Evolutionary conservation across 2,888 invertebrate genomes (phyloP), one percentile per base, ranked within the genome.

Genomic region (Apamea epomidion): DNA sequence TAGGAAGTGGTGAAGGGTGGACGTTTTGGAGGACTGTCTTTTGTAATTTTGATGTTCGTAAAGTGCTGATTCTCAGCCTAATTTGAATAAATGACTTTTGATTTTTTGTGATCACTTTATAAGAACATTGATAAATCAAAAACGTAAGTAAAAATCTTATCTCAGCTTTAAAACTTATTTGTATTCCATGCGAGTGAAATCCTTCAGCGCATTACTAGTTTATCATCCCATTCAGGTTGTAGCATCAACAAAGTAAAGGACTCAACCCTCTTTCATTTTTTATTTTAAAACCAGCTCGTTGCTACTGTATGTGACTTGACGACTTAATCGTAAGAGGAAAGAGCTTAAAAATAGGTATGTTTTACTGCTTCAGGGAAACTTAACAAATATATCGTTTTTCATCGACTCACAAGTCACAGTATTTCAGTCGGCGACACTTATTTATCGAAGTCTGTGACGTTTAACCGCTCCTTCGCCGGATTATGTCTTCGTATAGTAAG

Each of bases 401-500:
- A 87, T 85, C 81, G 75, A 84, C 78, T 80, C 86, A 71, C 60
- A 70, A 86, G 82, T 86, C 51, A 81, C 80, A 80, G 82, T 80
- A 82, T 83, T 88, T 76, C 79, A 83, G 82, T 74, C 71, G 48
- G 67, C 76, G 82, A 84, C 83, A 78, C 77, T 86, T 87, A 90
- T 88, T 82, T 85, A 88, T 88, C 64, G 85, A 89, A 90, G 73
- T 84, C 83, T 77, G 83, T 84, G 86, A 88, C 81, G 74, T 87
- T 83, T 88, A 88, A 84, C 90, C 87, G 76, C 84, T 87, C 83
- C 83, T 87, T 83, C 69, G 75, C 74, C 70, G 89, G 89, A 90
- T 89, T 89, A 90, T 89, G 86, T 90, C 90, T 89, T 85, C 81
- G 78, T 84, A 89, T 85, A 89, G 89, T 77, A 89, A 89, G 89